Conservation (phyloP, 2,113 vertebrate species). For the Leucosticte australis region DNA sequence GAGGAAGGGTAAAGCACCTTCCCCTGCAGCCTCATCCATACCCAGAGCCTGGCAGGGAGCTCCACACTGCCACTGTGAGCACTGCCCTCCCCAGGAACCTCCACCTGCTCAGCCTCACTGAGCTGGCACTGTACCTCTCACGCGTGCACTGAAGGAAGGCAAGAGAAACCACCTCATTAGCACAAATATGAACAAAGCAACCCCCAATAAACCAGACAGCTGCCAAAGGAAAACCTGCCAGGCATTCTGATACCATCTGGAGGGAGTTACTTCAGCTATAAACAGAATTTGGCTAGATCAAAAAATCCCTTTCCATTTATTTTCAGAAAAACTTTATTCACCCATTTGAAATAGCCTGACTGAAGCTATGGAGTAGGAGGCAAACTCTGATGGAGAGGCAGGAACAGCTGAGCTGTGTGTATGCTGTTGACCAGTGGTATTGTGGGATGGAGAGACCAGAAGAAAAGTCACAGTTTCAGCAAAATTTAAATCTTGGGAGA, state of each 20-base stretch:
- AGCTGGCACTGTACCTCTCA: background rate
- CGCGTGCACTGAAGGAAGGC: background rate
- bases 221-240: background rate
- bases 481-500: background rate
- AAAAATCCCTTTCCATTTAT: background rate
- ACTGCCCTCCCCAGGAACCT: background rate
- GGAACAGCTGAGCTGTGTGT: background rate
- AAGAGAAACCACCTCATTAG: background rate
- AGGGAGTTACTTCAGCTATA: background rate
- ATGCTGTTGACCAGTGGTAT: background rate
- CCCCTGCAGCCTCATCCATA: background rate
- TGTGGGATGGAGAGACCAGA: background rate
- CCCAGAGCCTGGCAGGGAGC: background rate
- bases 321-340: background rate
- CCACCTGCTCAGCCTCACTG: rapidly evolving
- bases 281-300: background rate
- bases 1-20: background rate
- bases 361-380: background rate
- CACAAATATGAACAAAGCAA: background rate
- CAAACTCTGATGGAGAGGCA: background rate
- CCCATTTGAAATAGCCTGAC: background rate
- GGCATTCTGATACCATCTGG: background rate
- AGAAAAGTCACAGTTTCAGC: background rate
- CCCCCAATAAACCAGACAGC: background rate
- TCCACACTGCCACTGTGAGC: background rate